Evolutionary conservation across 2,888 invertebrate genomes (phyloP).

Genomic region (Baronia brevicornis): DNA sequence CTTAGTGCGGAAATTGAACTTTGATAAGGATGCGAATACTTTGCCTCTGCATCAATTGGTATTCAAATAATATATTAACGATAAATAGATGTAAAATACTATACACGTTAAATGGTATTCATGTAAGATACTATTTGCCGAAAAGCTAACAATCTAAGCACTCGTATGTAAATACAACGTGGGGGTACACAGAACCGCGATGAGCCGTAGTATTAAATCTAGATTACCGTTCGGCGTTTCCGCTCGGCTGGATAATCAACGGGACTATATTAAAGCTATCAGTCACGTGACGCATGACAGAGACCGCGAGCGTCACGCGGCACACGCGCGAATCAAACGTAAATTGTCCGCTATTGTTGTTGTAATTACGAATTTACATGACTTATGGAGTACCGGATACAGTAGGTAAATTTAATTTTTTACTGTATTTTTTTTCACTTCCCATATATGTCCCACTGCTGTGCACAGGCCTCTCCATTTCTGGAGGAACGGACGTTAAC

Average conservation of each 20-base stretch:
- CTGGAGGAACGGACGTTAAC: no score
- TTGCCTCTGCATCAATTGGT: no score
- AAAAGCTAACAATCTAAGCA: conserved; percentile 26
- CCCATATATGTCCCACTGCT: no score
- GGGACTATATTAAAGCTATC: conserved; percentile 72
- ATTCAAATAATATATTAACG: no score
- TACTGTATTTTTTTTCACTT: no score
- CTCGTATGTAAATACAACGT: conserved; percentile 33
- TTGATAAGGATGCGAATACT: no score
- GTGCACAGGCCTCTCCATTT: no score
- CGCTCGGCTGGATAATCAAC: conserved; percentile 64
- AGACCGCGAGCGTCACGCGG: conserved; percentile 44
- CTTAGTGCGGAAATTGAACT: no score
- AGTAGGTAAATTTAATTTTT: no score
- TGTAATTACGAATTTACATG: conserved; percentile 38
- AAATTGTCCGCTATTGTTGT: conserved; percentile 36
- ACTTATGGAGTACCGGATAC: conserved; percentile 22
- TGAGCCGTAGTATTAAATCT: conserved; percentile 69
- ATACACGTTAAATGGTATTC: no score
- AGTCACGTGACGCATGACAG: conserved; percentile 63
- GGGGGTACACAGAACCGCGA: conserved; percentile 40
- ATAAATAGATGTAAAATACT: no score
- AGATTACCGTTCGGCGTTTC: conserved; percentile 70
- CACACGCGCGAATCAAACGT: conserved; percentile 45
- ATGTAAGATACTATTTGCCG: no score